A percentile compares a stretch with the other conserved stretches of the same genome.
These are phyloP conservation scores for Thelaira solivaga DNA, from an alignment of 2,888 invertebrate genomes.

Conservation along the genomic window DNA sequence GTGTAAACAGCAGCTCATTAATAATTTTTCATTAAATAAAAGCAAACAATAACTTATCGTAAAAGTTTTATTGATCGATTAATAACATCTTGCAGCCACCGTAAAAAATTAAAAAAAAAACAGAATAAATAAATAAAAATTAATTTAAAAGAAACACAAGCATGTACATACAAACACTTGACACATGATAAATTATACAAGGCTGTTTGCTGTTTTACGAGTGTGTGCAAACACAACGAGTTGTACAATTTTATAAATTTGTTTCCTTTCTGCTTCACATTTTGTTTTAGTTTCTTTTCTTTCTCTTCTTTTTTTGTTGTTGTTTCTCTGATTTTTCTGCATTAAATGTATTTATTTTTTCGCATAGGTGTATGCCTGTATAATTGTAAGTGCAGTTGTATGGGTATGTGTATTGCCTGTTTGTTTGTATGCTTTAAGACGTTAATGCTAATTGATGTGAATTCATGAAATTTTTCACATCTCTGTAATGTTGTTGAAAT, in stretches of 20 bases:
- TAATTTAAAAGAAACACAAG: constrained; percentile 38
- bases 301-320: neutral
- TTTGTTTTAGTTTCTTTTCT: neutral
- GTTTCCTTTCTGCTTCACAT: constrained; percentile 16
- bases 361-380: neutral
- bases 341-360: neutral
- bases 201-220: constrained; percentile 30
- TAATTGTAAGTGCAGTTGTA: neutral
- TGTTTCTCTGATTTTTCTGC: neutral
- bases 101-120: neutral
- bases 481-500: constrained; percentile 60
- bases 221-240: neutral
- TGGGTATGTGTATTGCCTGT: neutral
- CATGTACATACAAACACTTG: too few relatives aligned
- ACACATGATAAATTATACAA: constrained; percentile 44
- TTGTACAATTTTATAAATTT: constrained; percentile 9
- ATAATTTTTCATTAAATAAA: neutral
- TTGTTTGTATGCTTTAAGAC: constrained; percentile 34
- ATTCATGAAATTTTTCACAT: constrained; percentile 64
- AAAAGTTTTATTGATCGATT: constrained; percentile 33
- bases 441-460: constrained; percentile 63
- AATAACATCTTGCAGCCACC: constrained; percentile 2
- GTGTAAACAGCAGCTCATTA: constrained; percentile 8
- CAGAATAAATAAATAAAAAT: constrained; percentile 6
- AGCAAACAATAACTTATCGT: neutral